A percentile compares a stretch with the other conserved stretches of the same genome.
Conservation (phyloP, 2,888 invertebrate genomes). For the Gibbula magus region DNA sequence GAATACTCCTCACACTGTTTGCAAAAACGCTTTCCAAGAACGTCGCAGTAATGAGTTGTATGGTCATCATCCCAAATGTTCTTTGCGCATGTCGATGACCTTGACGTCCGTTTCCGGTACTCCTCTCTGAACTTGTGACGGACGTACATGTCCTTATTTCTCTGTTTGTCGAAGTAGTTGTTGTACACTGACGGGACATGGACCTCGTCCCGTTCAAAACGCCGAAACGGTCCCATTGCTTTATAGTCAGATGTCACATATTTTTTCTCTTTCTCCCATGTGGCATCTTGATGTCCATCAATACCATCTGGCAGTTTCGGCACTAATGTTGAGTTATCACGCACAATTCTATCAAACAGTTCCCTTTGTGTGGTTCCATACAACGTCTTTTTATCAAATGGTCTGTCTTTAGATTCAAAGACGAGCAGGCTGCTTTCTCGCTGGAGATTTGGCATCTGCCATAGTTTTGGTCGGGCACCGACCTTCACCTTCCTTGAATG, state of each 20-base stretch:
- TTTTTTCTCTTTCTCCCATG: neutral
- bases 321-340: neutral
- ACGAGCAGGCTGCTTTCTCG: neutral
- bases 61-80: neutral
- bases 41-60: neutral
- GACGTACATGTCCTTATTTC: neutral
- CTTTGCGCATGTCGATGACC: neutral
- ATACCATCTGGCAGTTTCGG: too few species aligned
- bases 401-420: neutral
- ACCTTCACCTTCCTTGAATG: neutral
- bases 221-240: neutral
- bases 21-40: neutral
- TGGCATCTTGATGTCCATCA: too few species aligned
- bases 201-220: neutral
- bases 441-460: neutral
- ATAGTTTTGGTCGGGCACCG: neutral
- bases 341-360: neutral
- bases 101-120: neutral
- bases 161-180: neutral
- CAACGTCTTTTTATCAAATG: neutral
- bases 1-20: neutral
- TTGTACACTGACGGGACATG: neutral
- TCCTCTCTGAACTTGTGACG: neutral
- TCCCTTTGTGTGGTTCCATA: neutral
- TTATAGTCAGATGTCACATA: neutral